Percentiles rank a stretch among this genome's conserved stretches.
phyloP scores from a whole-genome alignment of 2,888 invertebrate species.

The Agrotis segetum region DNA sequence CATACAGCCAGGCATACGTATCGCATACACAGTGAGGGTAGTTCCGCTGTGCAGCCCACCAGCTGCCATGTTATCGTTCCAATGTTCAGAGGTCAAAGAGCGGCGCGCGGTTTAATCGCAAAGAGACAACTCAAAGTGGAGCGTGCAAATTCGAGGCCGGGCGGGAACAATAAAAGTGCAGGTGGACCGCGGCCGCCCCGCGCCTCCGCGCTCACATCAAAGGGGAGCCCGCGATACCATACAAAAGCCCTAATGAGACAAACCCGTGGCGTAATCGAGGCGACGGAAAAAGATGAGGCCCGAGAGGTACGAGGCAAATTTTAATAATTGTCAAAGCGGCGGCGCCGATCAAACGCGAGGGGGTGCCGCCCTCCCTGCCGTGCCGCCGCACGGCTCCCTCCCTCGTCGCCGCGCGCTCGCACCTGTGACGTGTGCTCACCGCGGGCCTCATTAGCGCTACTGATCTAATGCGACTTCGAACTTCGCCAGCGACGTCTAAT shows the following conservation, averaged over 20 bases:
- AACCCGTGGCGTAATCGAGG: constrained; percentile 91
- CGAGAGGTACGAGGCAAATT: constrained; percentile 91
- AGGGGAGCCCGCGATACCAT: constrained; percentile 88
- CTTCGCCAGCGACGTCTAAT: constrained; percentile 86
- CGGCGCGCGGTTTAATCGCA: constrained; percentile 83
- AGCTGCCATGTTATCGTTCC: constrained; percentile 72
- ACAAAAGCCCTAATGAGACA: constrained; percentile 91
- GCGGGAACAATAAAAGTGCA: constrained; percentile 89
- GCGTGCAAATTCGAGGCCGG: constrained; percentile 88
- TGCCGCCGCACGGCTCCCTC: constrained; percentile 54
- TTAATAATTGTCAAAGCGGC: constrained; percentile 92
- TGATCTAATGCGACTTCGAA: constrained; percentile 89
- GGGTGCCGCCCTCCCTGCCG: constrained; percentile 68
- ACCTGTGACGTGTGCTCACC: constrained; percentile 88
- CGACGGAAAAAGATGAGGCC: constrained; percentile 91
- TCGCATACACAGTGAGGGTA: constrained; percentile 24
- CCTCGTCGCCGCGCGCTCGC: constrained; percentile 71
- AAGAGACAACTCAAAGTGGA: constrained; percentile 87
- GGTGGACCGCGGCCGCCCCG: constrained; percentile 84
- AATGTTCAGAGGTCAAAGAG: constrained; percentile 77
- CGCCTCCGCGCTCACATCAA: constrained; percentile 85
- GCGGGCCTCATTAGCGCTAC: constrained; percentile 90
- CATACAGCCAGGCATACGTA: constrained; percentile 39
- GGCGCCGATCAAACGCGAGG: constrained; percentile 90
- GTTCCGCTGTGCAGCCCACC: constrained; percentile 36